phyloP scores from a whole-genome alignment of 2,113 vertebrate species.

The Forbesichthys papilliferus region DNA sequence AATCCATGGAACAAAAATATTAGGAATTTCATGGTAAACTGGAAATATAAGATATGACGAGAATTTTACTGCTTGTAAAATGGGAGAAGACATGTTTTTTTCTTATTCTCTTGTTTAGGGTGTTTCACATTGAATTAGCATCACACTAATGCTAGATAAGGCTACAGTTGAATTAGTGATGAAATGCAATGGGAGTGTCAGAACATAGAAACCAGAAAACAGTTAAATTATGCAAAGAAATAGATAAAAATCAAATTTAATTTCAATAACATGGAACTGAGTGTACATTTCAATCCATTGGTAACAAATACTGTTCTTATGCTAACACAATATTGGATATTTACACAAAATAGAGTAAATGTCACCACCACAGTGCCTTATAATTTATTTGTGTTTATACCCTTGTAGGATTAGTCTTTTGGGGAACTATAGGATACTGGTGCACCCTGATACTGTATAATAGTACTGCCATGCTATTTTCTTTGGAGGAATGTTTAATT shows the following conservation, averaged over 20 bases:
- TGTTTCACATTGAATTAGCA: slow-evolving; percentile 68
- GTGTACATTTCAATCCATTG: slow-evolving; percentile 25
- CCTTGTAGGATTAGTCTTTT: slow-evolving; percentile 45
- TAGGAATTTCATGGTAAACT: neutral
- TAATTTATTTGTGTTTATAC: slow-evolving; percentile 27
- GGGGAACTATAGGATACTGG: slow-evolving; percentile 47
- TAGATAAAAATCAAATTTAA: too few relatives aligned
- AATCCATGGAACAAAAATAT: neutral
- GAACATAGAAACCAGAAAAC: slow-evolving; percentile 30
- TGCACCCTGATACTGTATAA: slow-evolving; percentile 50
- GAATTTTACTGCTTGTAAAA: slow-evolving; percentile 33
- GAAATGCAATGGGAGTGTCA: slow-evolving; percentile 62
- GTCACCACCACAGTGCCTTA: slow-evolving; percentile 50
- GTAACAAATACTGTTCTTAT: slow-evolving; percentile 19
- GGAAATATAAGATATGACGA: neutral
- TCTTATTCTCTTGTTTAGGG: slow-evolving; percentile 45
- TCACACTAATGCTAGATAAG: slow-evolving; percentile 65
- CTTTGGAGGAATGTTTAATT: slow-evolving; percentile 35
- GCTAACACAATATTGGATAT: slow-evolving; percentile 37
- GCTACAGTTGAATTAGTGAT: slow-evolving; percentile 76
- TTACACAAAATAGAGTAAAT: slow-evolving; percentile 34
- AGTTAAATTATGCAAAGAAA: slow-evolving; percentile 12
- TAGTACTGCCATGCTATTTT: slow-evolving; percentile 54
- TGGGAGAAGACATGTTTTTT: slow-evolving; percentile 21
- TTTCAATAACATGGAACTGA: slow-evolving; percentile 38